These are phyloP conservation scores for Lasioglossum zephyrum DNA, from an alignment of 2,888 invertebrate genomes.

Conservation along the genomic window DNA sequence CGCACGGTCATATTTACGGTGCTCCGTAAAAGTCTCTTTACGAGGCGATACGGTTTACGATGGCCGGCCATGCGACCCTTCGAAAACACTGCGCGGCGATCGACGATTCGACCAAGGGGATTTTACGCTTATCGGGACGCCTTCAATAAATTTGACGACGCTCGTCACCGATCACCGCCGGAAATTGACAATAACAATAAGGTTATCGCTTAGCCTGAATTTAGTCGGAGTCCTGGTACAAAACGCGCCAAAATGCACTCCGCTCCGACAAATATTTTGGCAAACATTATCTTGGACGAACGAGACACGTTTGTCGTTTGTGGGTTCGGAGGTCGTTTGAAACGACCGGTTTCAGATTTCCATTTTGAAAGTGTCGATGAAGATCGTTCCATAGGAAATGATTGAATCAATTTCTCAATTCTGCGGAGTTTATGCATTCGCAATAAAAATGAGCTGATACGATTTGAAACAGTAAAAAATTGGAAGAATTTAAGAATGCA, in stretches of 20 bases:
- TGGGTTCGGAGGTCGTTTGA: too few relatives aligned
- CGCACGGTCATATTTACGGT: conserved; percentile 43
- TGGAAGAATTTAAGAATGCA: too few relatives aligned
- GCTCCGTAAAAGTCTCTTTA: conserved; percentile 60
- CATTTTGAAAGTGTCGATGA: too few relatives aligned
- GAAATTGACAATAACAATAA: not conserved
- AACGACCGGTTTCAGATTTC: too few relatives aligned
- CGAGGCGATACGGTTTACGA: conserved; percentile 59
- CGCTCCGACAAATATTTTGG: too few relatives aligned
- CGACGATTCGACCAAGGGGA: conserved; percentile 27
- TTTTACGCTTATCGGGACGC: conserved; percentile 9
- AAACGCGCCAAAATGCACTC: not conserved
- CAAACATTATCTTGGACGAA: not conserved
- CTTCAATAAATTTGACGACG: conserved; percentile 11
- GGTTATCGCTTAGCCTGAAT: not conserved
- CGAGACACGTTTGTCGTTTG: not conserved
- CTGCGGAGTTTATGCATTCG: too few relatives aligned
- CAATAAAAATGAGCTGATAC: too few relatives aligned
- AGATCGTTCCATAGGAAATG: too few relatives aligned
- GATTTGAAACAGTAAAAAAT: too few relatives aligned
- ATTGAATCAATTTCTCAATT: too few relatives aligned
- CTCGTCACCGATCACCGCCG: not conserved
- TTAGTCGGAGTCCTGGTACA: not conserved
- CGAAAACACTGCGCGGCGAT: conserved; percentile 22
- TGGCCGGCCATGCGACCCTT: conserved; percentile 36